Base-by-base conservation (phyloP, 2,113 vertebrate genomes). In the Oxyruncus cristatus region DNA sequence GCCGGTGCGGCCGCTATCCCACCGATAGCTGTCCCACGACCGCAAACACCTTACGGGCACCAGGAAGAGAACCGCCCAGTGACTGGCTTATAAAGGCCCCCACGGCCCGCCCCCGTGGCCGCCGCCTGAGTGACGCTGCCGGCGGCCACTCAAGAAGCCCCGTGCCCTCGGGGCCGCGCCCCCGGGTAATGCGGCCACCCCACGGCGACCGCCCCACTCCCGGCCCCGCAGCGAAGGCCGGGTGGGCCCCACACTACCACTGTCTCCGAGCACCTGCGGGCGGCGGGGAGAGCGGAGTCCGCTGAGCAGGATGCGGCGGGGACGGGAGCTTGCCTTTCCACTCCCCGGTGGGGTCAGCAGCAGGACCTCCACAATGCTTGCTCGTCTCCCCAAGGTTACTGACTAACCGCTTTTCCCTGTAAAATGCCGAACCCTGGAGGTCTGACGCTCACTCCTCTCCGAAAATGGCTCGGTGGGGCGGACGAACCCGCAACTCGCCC, bases 21-120 rank as follows among this genome's bases (percentile, higher is more conserved):
- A 8, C 2, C 0, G 2, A 3, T 37, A 9, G 0, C 17, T 7
- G 2, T 7, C 26, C 7, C 14, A 8, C 2, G 2, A 3, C 32
- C 3, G 4, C 0, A 21, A 21, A 3, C 30, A 8, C 24, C 41
- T 30, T 27, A 8, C 2, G 4, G 8, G 49, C 26, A 50, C 24
- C 14, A 15, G 49, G 14, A 27, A 4, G 26, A 8, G 7, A 27
- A 15, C 3, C 3, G 14, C 26, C 49, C 49, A 14, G 24, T 3
- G 32, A 30, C 55, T 13, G 66, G 8, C 46, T 66, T 13, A 84
- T 68, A 89, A 68, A 85, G 32, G 77, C 21, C 12, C 66, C 35
- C 35, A 27, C 75, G 61, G 42, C 76, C 88, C 72, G 72, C 80
- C 76, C 91, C 76, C 47, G 9, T 18, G 41, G 41, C 55, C 35